Evolutionary conservation across 1,140 invertebrate genomes (phyloP).

Genomic region (Latrodectus geometricus): DNA sequence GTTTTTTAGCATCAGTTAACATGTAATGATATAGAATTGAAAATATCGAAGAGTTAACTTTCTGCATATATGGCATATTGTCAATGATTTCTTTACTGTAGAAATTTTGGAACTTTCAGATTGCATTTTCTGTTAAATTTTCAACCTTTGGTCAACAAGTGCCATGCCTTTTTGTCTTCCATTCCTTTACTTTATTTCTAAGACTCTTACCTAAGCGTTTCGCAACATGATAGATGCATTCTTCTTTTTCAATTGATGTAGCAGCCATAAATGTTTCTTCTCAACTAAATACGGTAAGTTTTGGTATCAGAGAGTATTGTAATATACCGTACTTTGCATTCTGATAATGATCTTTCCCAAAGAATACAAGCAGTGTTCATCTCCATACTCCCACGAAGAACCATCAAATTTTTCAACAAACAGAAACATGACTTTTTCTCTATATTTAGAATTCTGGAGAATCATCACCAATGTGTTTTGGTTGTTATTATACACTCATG

Average conservation of each 20-base stretch:
- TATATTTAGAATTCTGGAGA: too few relatives aligned
- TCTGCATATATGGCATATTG: not conserved
- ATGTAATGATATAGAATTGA: not conserved
- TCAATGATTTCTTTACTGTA: not conserved
- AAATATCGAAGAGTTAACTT: not conserved
- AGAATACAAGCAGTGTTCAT: not conserved
- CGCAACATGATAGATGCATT: not conserved
- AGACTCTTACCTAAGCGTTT: not conserved
- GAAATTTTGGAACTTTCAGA: not conserved
- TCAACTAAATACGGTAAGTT: not conserved
- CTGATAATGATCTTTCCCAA: not conserved
- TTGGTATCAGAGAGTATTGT: slow-evolving; percentile 11
- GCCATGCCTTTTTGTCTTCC: not conserved
- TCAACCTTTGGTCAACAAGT: not conserved
- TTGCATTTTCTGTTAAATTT: not conserved
- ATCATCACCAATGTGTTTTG: too few relatives aligned
- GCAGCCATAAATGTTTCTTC: not conserved
- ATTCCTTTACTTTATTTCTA: not conserved
- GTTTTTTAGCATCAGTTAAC: not conserved
- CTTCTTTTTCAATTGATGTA: not conserved
- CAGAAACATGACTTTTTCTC: too few relatives aligned
- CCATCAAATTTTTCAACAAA: slow-evolving; percentile 64
- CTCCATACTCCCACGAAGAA: slow-evolving; percentile 4
- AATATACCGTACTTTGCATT: not conserved
- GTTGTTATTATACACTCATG: too few relatives aligned